A percentile compares a stretch with the other conserved stretches of the same genome.
Evolutionary conservation across 2,797 vertebrate genomes (phyloP).

Genomic region (Characodon lateralis): DNA sequence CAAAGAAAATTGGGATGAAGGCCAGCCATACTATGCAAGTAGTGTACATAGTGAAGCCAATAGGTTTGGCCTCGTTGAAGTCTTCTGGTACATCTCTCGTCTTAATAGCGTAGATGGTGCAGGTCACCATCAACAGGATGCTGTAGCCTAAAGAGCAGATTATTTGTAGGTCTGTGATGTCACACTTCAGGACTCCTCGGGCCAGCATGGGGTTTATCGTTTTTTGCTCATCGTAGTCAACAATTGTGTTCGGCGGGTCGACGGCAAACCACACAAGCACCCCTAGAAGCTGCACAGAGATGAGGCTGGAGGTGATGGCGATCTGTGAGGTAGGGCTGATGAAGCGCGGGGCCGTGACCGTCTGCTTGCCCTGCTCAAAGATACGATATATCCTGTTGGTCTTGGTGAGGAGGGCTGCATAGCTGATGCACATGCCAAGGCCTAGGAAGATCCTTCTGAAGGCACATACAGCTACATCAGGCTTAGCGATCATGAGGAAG

Average conservation of each 20-base stretch:
- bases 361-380: conserved; percentile 98
- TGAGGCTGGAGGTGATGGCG: conserved; percentile 94
- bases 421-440: conserved; percentile 99
- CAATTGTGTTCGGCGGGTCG: conserved; percentile 94
- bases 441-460: conserved; percentile 96
- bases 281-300: conserved; percentile 94
- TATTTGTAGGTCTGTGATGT: conserved; percentile 98
- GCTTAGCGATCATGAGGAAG: conserved; percentile 98
- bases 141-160: conserved; percentile 99
- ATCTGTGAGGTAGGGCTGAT: conserved; percentile 98
- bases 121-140: conserved; percentile 98
- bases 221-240: conserved; percentile 97
- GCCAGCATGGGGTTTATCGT: conserved; percentile 91
- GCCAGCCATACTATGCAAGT: conserved; percentile 99
- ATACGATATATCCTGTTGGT: conserved; percentile 99
- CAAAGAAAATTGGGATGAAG: conserved; percentile 99
- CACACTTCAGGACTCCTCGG: conserved; percentile 95
- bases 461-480: conserved; percentile 92
- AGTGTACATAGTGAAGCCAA: conserved; percentile 99
- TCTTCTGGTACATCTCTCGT: conserved; percentile 98
- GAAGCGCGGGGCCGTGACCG: conserved; percentile 92
- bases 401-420: conserved; percentile 96
- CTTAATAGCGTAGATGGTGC: conserved; percentile 99
- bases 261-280: conserved; percentile 97
- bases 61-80: conserved; percentile 99